Base-by-base conservation (phyloP, 2,113 vertebrate genomes). In the Mus spicilegus region DNA sequence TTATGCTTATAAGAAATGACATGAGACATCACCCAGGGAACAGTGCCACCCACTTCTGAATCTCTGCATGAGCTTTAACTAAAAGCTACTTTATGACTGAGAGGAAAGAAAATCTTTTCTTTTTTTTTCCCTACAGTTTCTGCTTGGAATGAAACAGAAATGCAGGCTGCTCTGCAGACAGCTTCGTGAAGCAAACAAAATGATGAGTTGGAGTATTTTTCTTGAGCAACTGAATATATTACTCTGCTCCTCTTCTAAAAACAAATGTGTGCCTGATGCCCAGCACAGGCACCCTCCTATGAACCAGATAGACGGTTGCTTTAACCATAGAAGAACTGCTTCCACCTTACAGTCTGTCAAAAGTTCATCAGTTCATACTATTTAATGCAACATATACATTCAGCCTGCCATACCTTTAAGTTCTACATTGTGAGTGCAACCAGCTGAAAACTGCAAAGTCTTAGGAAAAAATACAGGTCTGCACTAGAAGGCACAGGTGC, bases 101-200 rank as follows among this genome's bases (percentile, higher is more conserved):
- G 36, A 93, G 56, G 22, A 54, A 77, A 95, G 20, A 4, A 82
- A 69, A 16, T 7, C 12, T 49, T 49, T 42, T 42, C 42, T 92
- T 96, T 87, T 54, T 54, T 49, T 92, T 96, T 87, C 61, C 67
- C 46, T 30, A 82, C n/a, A 10, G 95, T 87, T 63, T 30, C 5
- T 14, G 72, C 90, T 95, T 94, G 54, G 70, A 87, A 81, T 76
- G 13, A 7, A 78, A 86, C 90, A 39, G 61, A 84, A 39, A 70
- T 70, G 28, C n/a, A 36, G 65, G 56, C 33, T 12, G 19, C n/a
- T 51, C 12, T 86, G 11, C 26, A 89, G 39, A 51, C 36, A 92
- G 46, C 24, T 67, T 24, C 1, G 0, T n/a, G 63, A 86, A 19
- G 42, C 65, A 65, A 42, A 94, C 1, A 67, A 13, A 33, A 51